A percentile compares a stretch with the other conserved stretches of the same genome.
Evolutionary conservation across 92 coral and sea anemone species (phyloP).

Genomic region (Palythoa heliodiscus): DNA sequence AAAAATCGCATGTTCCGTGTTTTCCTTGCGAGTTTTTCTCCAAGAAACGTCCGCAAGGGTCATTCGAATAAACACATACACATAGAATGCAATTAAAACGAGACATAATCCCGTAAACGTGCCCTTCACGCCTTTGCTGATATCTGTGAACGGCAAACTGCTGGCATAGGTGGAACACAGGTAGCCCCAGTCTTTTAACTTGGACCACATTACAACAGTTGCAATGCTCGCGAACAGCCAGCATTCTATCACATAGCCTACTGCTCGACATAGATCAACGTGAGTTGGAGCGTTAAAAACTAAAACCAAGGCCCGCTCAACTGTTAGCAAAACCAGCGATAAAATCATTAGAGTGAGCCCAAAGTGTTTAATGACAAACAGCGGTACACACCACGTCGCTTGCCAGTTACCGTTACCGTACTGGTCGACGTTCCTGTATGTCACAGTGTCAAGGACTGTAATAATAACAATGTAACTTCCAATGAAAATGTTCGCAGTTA

Average conservation of each 20-base stretch:
- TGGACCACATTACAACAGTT: slow-evolving; percentile 80
- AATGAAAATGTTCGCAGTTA: slow-evolving; percentile 76
- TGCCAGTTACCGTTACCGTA: slow-evolving; percentile 86
- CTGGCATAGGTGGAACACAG: slow-evolving; percentile 76
- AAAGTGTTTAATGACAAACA: slow-evolving; percentile 77
- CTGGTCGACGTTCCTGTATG: slow-evolving; percentile 69
- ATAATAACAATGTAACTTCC: slow-evolving; percentile 77
- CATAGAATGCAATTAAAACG: slow-evolving; percentile 55
- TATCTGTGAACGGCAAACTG: slow-evolving; percentile 67
- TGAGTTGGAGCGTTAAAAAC: slow-evolving; percentile 67
- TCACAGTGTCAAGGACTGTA: slow-evolving; percentile 76
- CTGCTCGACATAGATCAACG: slow-evolving; percentile 79
- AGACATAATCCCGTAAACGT: slow-evolving; percentile 65
- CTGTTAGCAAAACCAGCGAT: slow-evolving; percentile 66
- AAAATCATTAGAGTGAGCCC: slow-evolving; percentile 75
- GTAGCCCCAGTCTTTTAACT: slow-evolving; percentile 81
- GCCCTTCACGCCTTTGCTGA: slow-evolving; percentile 69
- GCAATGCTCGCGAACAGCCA: slow-evolving; percentile 83
- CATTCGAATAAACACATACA: slow-evolving; percentile 64
- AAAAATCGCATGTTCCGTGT: slow-evolving; percentile 39
- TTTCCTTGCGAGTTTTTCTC: slow-evolving; percentile 38
- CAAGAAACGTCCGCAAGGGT: slow-evolving; percentile 46
- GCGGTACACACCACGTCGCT: slow-evolving; percentile 68
- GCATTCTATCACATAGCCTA: slow-evolving; percentile 83
- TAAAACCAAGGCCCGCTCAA: slow-evolving; percentile 70